These are phyloP conservation scores for Orthonevra nobilis DNA, from an alignment of 2,888 invertebrate genomes.

Conservation along the genomic window DNA sequence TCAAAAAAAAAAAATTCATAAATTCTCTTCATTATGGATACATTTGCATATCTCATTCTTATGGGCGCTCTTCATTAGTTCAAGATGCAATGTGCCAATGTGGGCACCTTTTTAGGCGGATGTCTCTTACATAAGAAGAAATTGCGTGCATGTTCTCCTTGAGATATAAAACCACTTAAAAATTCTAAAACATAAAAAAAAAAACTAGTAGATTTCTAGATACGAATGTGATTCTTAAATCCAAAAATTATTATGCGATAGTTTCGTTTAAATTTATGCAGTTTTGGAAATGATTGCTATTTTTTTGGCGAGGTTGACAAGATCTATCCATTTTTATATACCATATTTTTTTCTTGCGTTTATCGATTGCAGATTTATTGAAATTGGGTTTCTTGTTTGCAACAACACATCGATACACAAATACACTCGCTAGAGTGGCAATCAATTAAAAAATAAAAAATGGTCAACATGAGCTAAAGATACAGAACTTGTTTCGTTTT, in stretches of 20 bases:
- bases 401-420: constrained; percentile 30
- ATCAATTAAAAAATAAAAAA: no score
- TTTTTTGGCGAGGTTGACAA: constrained; percentile 17
- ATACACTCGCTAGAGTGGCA: constrained; percentile 2
- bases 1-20: background rate
- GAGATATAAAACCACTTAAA: constrained; percentile 39
- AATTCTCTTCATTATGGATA: background rate
- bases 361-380: constrained; percentile 65
- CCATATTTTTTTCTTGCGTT: constrained; percentile 44
- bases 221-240: constrained; percentile 41
- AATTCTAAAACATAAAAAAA: constrained; percentile 13
- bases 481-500: constrained; percentile 60
- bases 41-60: no score
- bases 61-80: no score
- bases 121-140: constrained; percentile 29
- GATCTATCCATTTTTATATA: constrained; percentile 4
- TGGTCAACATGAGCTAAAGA: constrained; percentile 52
- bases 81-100: constrained; percentile 8
- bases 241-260: constrained; percentile 32
- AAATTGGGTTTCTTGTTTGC: constrained; percentile 62
- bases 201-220: constrained; percentile 17
- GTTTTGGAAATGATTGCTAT: constrained; percentile 25
- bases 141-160: constrained; percentile 53
- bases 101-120: background rate
- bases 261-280: constrained; percentile 47